Evolutionary conservation across 92 coral and sea anemone genomes (phyloP), one percentile per base, ranked within the genome.

Genomic region (Porites divaricata): DNA sequence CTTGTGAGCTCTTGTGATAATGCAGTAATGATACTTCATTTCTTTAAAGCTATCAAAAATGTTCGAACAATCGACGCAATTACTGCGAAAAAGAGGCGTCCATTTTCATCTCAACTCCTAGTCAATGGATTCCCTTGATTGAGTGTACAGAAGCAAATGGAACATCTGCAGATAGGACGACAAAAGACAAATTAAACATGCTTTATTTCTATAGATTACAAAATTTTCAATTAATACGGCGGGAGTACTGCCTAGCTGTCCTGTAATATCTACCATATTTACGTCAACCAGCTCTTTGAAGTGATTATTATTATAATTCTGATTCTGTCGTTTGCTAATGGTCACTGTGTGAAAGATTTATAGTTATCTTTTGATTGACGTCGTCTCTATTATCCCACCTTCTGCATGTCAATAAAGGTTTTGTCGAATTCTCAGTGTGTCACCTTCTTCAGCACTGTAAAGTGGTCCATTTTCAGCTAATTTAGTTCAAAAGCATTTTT

Each of bases 61-160:
- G 23, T 26, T 2, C 0, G 20, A 10, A 16, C 63, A 15, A 53
- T 23, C 8, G 64, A 74, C 50, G 64, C 21, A 13, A n/a, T 21
- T 71, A 6, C 11, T 6, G 0, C 10, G 58, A 75, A 65, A 23
- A 50, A 16, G 6, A 20, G 56, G 16, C 21, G 21, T 56, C 48
- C 53, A 15, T 75, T 51, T n/a, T 56, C 79, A 75, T 67, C 79
- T 26, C 15, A 2, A 11, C n/a, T 35, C 58, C 48, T 16, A n/a
- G 8, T 59, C 25, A 76, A 76, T 56, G 25, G 67, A 50, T 61
- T 35, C 19, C 53, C 48, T 76, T 61, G 69, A 16, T 76, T 6
- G 9, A 24, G 80, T 76, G 80, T 76, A 76, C 67, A 76, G 12
- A 76, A 1, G 52, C 22, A n/a, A 75, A 75, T 75, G 67, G 69